Evolutionary conservation across 1,140 invertebrate genomes (phyloP), one percentile per base, ranked within the genome.

Genomic region (Magallana ariakensis): DNA sequence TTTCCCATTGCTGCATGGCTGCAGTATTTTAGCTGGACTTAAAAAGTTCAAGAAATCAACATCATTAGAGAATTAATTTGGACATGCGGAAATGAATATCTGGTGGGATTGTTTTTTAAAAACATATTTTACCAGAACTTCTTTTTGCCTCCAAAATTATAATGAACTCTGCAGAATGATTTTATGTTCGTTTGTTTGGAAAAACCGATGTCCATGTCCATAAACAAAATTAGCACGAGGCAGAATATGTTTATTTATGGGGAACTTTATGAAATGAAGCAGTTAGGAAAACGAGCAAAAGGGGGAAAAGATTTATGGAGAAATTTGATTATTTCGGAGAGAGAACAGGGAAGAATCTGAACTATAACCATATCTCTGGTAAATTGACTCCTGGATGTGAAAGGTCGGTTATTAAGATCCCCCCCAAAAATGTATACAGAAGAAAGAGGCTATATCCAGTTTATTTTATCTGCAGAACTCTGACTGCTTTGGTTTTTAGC

Each of bases 251-350:
- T 22, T 75, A 75, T 75, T 75, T 75, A 75, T 75, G 66, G 22
- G 66, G 22, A 75, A 26, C 22, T 75, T 75, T 75, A 75, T 75
- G 66, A 75, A 75, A 75, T 75, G 66, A 75, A 46, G 66, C 66
- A 26, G 66, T 75, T 75, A 75, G 22, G 66, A 75, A 75, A 75
- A 75, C 33, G 66, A 75, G 66, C 33, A 46, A 22, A 75, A 5
- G 10, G 22, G 22, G 33, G 33, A 4, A 46, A 60, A 75, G 66
- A 75, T 75, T 75, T 75, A 75, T 75, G 22, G 66, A 26, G 22
- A 26, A 75, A 13, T 75, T 75, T 75, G 66, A 75, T 75, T 75
- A 75, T 75, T 75, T 75, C 66, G 13, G 66, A 75, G 66, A 75
- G 66, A 22, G 22, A 46, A 46, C 19, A 33, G 22, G 66, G 66